Evolutionary conservation across 2,797 vertebrate genomes (phyloP).

Genomic region (Vireo griseus): DNA sequence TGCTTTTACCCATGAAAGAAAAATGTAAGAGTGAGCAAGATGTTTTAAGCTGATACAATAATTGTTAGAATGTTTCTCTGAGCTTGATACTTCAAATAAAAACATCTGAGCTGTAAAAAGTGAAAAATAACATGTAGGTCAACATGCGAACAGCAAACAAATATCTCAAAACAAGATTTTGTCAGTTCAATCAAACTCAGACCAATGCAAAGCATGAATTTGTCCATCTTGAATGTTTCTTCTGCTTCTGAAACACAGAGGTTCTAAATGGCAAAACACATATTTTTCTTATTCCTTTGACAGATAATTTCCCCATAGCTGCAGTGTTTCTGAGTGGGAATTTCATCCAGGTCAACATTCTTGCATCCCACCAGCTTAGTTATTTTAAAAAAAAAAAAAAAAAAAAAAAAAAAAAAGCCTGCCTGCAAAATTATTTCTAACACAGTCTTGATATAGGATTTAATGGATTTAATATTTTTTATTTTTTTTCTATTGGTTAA

Average conservation of each 20-base stretch:
- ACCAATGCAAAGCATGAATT: background rate
- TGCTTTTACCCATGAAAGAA: background rate
- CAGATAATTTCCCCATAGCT: background rate
- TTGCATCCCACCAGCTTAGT: background rate
- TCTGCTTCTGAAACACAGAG: background rate
- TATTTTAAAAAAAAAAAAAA: background rate
- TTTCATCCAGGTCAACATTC: background rate
- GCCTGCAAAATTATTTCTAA: background rate
- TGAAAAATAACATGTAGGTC: background rate
- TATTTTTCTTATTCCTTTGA: background rate
- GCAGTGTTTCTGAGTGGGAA: background rate
- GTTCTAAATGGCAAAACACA: background rate
- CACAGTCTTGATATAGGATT: background rate
- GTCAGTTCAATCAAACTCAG: background rate
- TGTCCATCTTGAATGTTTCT: background rate
- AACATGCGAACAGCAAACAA: background rate
- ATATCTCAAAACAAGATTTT: background rate
- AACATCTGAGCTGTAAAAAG: background rate
- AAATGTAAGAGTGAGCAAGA: background rate
- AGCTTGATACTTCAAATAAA: background rate
- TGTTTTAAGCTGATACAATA: background rate
- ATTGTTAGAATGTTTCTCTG: background rate
- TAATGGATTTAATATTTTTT: background rate
- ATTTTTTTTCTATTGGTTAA: background rate
- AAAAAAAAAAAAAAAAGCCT: background rate